Percentiles rank a stretch among this genome's conserved stretches.
Evolutionary conservation across 2,113 vertebrate species (phyloP).

Genomic region (Microtus ochrogaster): DNA sequence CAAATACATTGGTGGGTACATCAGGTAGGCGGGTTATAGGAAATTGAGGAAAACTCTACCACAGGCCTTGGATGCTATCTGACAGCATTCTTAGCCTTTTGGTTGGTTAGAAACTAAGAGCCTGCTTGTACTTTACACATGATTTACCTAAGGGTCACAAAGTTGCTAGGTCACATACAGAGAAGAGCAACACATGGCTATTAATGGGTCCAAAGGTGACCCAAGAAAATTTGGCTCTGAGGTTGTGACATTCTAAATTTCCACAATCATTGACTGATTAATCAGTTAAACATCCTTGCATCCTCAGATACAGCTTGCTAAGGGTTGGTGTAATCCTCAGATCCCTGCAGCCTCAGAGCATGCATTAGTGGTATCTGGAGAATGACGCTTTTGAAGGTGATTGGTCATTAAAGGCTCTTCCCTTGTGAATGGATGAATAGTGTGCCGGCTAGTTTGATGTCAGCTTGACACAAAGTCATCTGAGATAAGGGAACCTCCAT

Average conservation of each 20-base stretch:
- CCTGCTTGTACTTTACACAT: background rate
- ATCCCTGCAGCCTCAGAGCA: background rate
- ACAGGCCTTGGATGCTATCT: background rate
- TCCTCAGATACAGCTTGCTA: background rate
- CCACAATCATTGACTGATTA: background rate
- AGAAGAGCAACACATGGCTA: background rate
- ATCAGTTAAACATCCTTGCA: background rate
- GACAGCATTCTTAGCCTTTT: background rate
- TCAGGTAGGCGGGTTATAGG: background rate
- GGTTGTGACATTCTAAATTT: background rate
- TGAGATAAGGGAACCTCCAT: no score
- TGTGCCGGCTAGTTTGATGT: background rate
- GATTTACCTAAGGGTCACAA: background rate
- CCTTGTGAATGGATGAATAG: background rate
- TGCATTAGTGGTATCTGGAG: background rate
- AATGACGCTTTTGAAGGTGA: background rate
- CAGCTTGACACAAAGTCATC: no score
- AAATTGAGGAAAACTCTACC: background rate
- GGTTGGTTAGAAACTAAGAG: background rate
- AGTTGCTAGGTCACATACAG: background rate
- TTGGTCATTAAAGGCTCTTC: background rate
- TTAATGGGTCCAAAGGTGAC: background rate
- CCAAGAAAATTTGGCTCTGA: background rate
- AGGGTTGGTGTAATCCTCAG: background rate
- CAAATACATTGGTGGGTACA: background rate